Evolutionary conservation across 1,140 invertebrate species (phyloP).

Genomic region (Antheraea pernyi): DNA sequence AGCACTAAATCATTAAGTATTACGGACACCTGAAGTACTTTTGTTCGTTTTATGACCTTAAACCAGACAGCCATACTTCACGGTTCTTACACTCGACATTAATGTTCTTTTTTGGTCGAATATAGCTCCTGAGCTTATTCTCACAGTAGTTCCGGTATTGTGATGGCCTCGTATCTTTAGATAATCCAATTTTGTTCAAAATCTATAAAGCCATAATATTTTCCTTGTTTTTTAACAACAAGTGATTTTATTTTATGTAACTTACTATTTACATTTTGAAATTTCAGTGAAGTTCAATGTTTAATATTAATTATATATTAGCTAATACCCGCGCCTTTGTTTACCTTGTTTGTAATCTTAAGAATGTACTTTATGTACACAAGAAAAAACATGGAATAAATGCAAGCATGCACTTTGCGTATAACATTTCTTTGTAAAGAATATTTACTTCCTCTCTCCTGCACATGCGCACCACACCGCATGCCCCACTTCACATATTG

Average conservation of each 20-base stretch:
- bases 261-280: neutral
- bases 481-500: too few species aligned
- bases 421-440: too few species aligned
- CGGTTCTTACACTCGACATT: constrained; percentile 4
- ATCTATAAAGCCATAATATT: neutral
- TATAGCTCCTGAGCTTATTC: neutral
- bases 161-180: neutral
- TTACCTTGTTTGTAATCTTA: too few species aligned
- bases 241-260: neutral
- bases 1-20: neutral
- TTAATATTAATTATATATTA: too few species aligned
- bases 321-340: too few species aligned
- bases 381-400: too few species aligned
- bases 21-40: neutral
- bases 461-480: too few species aligned
- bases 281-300: neutral
- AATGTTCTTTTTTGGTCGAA: constrained; percentile 8
- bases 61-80: constrained; percentile 4
- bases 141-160: neutral
- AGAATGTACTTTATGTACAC: too few species aligned
- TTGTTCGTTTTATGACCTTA: constrained; percentile 3
- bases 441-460: too few species aligned
- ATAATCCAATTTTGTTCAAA: neutral
- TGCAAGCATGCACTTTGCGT: too few species aligned
- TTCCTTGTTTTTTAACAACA: neutral